Base-by-base conservation (phyloP, 2,888 invertebrate species). In the Euclidia mi region DNA sequence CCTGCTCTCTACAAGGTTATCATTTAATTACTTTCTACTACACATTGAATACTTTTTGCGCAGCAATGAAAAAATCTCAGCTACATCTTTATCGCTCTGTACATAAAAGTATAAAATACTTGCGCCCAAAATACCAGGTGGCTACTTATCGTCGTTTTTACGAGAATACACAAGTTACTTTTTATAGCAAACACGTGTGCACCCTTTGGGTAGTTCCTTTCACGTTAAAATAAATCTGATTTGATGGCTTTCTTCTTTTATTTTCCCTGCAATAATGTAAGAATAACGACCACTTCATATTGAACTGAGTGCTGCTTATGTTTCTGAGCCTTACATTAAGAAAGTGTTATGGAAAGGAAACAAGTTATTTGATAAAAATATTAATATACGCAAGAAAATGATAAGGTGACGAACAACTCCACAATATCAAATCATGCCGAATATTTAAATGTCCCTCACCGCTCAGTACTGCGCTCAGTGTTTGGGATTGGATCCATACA, bases 81-180 rank as follows among this genome's bases (percentile, higher is more conserved):
- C 31, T 14, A n/a, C 12, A 17, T 12, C 20, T 12, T 15, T 7
- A 9, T 17, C 18, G n/a, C 31, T n/a, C 11, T 11, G 25, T 49
- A 12, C n/a, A n/a, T n/a, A 1, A 17, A 7, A 11, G 46, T 37
- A 38, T n/a, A 29, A 31, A 43, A 34, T 50, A n/a, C 18, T 29
- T 20, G 25, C 18, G 29, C 29, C 18, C 2, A n/a, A 6, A 10
- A 29, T 10, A 29, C 43, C 43, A 43, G 50, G 50, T 50, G 37
- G 50, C 50, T 28, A 37, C 43, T 50, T 43, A 43, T 37, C 37
- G 18, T 29, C 37, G 18, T 35, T 35, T 29, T 50, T 50, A 50
- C n/a, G 35, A 43, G 35, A 43, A 37, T 37, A 49, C 41, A 37
- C 31, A 12, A 35, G 17, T 37, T 18, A 18, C 18, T n/a, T 37